A percentile compares a stretch with the other conserved stretches of the same genome.
Conservation (phyloP, 2,113 vertebrate species). For the Struthio camelus region DNA sequence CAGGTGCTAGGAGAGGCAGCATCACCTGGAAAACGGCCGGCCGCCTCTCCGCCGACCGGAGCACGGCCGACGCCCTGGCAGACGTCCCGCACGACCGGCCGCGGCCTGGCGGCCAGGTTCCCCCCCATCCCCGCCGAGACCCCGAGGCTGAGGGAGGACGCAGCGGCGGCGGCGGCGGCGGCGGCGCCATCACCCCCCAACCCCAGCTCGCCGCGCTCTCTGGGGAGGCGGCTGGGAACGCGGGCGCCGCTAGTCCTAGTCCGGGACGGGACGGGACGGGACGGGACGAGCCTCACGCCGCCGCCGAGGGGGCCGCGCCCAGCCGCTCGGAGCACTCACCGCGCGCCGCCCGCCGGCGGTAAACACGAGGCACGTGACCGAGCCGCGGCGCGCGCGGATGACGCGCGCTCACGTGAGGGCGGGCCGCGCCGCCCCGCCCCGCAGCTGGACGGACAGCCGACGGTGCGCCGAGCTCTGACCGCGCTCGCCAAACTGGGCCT, state of each 20-base stretch:
- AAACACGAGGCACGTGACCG: not conserved
- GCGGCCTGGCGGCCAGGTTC: not conserved
- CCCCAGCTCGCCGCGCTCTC: not conserved
- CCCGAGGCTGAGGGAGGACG: not conserved
- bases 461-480: too few species aligned
- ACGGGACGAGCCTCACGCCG: too few species aligned
- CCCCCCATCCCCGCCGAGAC: not conserved
- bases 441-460: too few species aligned
- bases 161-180: not conserved
- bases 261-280: too few species aligned
- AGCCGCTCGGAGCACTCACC: not conserved
- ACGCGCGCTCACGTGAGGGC: not conserved
- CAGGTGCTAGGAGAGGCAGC: rapidly evolving
- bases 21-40: too few species aligned
- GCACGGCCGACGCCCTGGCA: not conserved
- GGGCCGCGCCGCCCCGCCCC: too few species aligned
- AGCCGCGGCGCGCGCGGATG: not conserved
- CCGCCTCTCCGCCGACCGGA: not conserved
- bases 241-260: rapidly evolving
- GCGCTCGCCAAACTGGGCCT: too few species aligned
- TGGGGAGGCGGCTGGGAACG: not conserved
- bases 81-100: not conserved
- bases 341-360: not conserved
- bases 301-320: not conserved
- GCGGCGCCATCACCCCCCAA: too few species aligned